Evolutionary conservation across 1,140 invertebrate genomes (phyloP).

Genomic region (Drosophila parabipectinata): DNA sequence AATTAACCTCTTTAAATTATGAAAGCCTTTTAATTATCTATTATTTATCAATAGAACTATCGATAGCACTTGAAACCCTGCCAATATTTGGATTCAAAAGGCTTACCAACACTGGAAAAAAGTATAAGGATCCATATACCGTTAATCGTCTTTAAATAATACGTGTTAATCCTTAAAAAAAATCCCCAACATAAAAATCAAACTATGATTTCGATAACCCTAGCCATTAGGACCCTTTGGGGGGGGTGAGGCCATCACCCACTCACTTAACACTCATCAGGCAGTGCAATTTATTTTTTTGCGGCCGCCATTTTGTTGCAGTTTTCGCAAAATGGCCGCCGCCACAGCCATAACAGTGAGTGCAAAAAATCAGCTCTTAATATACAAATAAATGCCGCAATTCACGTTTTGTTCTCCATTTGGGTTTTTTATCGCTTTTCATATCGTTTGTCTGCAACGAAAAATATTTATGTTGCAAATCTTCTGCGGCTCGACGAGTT

Average conservation of each 20-base stretch:
- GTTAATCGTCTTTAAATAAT: not conserved
- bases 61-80: not conserved
- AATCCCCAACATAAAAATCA: conserved; percentile 7
- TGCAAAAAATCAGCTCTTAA: conserved; percentile 70
- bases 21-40: too few relatives aligned
- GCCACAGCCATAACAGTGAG: conserved; percentile 23
- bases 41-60: not conserved
- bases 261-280: conserved; percentile 65
- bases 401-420: conserved; percentile 44
- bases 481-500: conserved; percentile 69
- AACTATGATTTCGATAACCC: conserved; percentile 40
- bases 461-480: conserved; percentile 81
- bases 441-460: conserved; percentile 60
- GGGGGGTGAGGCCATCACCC: not conserved
- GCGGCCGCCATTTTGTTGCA: conserved; percentile 74
- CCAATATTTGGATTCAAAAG: not conserved
- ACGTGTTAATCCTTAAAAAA: not conserved
- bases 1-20: too few relatives aligned
- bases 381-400: conserved; percentile 76
- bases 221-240: not conserved
- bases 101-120: not conserved
- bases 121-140: not conserved
- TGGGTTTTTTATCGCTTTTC: conserved; percentile 45
- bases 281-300: conserved; percentile 64
- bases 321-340: conserved; percentile 63